A percentile compares a stretch with the other conserved stretches of the same genome.
Evolutionary conservation across 2,113 vertebrate species (phyloP).

Genomic region (Scortum barcoo): DNA sequence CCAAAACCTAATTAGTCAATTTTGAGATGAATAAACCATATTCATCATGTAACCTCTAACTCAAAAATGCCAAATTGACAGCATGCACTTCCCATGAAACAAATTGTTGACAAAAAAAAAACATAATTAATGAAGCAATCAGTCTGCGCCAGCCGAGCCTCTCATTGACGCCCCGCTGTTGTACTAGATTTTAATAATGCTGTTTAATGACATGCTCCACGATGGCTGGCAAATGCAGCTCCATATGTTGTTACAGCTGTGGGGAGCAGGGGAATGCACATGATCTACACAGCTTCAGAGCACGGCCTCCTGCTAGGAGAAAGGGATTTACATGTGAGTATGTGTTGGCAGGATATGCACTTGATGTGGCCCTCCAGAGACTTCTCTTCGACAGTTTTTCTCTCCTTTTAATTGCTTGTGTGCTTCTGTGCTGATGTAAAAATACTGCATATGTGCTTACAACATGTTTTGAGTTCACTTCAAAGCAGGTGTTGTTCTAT

Average conservation of each 20-base stretch:
- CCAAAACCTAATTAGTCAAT: slow-evolving; percentile 32
- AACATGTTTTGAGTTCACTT: background rate
- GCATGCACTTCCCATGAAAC: slow-evolving; percentile 6
- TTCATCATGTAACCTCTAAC: slow-evolving; percentile 18
- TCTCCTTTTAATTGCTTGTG: background rate
- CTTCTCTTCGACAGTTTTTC: background rate
- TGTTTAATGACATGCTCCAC: slow-evolving; percentile 55
- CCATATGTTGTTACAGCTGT: slow-evolving; percentile 70
- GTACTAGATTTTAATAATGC: slow-evolving; percentile 55
- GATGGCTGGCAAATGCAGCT: slow-evolving; percentile 47
- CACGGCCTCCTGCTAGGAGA: slow-evolving; percentile 12
- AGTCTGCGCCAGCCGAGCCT: background rate
- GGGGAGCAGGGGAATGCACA: slow-evolving; percentile 21
- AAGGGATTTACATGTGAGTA: background rate
- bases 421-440: background rate
- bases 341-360: background rate
- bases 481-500: background rate
- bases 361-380: background rate
- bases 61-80: slow-evolving; percentile 7
- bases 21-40: slow-evolving; percentile 21
- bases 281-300: slow-evolving; percentile 48
- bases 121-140: slow-evolving; percentile 42
- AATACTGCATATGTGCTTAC: background rate
- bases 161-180: slow-evolving; percentile 40
- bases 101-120: slow-evolving; percentile 37